These are phyloP conservation scores for Linyphia triangularis DNA, from an alignment of 2,888 invertebrate species.

Conservation along the genomic window DNA sequence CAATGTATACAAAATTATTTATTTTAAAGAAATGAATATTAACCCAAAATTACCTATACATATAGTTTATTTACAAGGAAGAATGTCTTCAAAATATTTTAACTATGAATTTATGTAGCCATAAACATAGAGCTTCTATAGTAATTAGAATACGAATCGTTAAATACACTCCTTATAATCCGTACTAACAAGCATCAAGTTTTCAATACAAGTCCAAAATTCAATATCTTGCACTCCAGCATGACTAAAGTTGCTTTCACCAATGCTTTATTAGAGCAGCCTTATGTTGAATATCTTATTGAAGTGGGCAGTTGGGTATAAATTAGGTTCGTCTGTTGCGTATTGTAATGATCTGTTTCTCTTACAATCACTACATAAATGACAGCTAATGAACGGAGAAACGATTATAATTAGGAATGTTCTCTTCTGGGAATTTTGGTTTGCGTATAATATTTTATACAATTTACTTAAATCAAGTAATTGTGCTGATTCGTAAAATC, in stretches of 20 bases:
- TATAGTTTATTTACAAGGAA: too few species aligned
- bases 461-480: too few species aligned
- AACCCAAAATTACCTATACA: too few species aligned
- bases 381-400: neutral
- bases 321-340: neutral
- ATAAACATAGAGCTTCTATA: too few species aligned
- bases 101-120: too few species aligned
- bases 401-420: neutral
- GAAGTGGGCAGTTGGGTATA: neutral
- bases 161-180: neutral
- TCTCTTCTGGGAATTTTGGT: too few species aligned
- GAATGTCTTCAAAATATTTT: too few species aligned
- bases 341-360: neutral
- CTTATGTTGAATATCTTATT: slow-evolving; percentile 36
- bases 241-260: slow-evolving; percentile 22
- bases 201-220: slow-evolving; percentile 48
- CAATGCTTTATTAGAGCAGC: slow-evolving; percentile 1
- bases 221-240: slow-evolving; percentile 43
- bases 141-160: slow-evolving; percentile 11
- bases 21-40: too few species aligned
- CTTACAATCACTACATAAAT: neutral
- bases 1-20: too few species aligned
- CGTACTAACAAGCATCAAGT: slow-evolving; percentile 4
- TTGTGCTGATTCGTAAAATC: too few species aligned
- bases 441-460: too few species aligned